Conservation (phyloP, 2,797 vertebrate species). For the Notolabrus celidotus region DNA sequence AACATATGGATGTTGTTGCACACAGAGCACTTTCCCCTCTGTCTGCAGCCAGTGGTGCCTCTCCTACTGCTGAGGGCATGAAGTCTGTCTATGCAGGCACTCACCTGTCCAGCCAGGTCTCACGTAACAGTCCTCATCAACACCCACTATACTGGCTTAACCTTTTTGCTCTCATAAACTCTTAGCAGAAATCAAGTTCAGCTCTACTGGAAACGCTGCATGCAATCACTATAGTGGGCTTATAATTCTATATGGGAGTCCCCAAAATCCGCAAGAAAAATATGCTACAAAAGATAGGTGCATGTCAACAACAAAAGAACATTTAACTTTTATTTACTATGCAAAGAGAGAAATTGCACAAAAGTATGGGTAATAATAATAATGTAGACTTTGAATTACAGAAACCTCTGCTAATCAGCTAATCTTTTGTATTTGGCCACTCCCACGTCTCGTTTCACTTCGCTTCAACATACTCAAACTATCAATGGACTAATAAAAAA, state of each 20-base stretch:
- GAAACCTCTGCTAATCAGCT: conserved; percentile 70
- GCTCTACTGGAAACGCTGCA: conserved; percentile 87
- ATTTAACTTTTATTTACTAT: conserved; percentile 95
- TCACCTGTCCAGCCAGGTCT: conserved; percentile 71
- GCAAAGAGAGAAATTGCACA: conserved; percentile 96
- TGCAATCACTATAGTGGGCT: conserved; percentile 89
- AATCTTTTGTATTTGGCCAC: conserved; percentile 81
- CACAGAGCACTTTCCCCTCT: conserved; percentile 82
- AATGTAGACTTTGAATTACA: conserved; percentile 74
- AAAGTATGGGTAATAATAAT: conserved; percentile 80
- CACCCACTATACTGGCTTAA: conserved; percentile 78
- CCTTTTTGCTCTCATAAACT: conserved; percentile 76
- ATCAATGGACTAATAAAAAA: conserved; percentile 45
- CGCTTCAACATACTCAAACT: conserved; percentile 65
- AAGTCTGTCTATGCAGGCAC: conserved; percentile 70
- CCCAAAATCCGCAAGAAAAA: conserved; percentile 83
- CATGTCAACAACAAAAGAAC: conserved; percentile 88
- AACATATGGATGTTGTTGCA: conserved; percentile 83
- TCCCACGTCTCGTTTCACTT: conserved; percentile 73
- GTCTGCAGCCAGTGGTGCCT: conserved; percentile 82
- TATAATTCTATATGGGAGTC: conserved; percentile 84
- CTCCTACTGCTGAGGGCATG: conserved; percentile 71
- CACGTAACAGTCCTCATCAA: conserved; percentile 79
- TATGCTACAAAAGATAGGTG: conserved; percentile 88
- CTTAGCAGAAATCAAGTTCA: conserved; percentile 82